phyloP scores from a whole-genome alignment of 2,797 vertebrate genomes.

The Chelon labrosus region DNA sequence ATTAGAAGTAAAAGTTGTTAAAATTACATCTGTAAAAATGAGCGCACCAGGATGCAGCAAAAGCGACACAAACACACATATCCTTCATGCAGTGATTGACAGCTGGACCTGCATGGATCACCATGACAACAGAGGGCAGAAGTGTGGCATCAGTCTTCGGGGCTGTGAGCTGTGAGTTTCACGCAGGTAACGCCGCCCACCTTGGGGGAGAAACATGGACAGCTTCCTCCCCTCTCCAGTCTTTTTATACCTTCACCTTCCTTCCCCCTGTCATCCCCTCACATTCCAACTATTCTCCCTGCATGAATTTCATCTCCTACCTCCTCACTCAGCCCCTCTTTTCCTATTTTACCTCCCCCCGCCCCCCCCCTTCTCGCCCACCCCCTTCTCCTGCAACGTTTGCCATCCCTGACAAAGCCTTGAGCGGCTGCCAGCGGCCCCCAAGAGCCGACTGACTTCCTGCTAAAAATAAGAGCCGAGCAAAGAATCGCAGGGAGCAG shows the following conservation, averaged over 20 bases:
- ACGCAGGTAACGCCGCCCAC: slow-evolving; percentile 27
- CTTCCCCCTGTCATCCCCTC: slow-evolving; percentile 21
- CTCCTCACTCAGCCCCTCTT: slow-evolving; percentile 30
- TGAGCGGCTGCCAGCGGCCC: slow-evolving; percentile 73
- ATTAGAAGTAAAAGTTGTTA: too few species aligned
- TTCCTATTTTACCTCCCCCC: background rate
- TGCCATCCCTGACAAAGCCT: slow-evolving; percentile 69
- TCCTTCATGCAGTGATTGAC: slow-evolving; percentile 44
- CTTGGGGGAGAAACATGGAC: slow-evolving; percentile 18
- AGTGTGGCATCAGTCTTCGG: slow-evolving; percentile 31
- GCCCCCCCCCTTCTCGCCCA: background rate
- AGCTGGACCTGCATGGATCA: slow-evolving; percentile 45
- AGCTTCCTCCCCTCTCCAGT: background rate
- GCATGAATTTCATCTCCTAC: slow-evolving; percentile 37
- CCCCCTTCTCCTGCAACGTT: slow-evolving; percentile 48
- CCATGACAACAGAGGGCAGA: slow-evolving; percentile 43
- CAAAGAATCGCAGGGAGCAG: slow-evolving; percentile 50
- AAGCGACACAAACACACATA: background rate
- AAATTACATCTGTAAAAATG: background rate
- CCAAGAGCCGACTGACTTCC: slow-evolving; percentile 65
- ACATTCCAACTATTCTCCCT: slow-evolving; percentile 28
- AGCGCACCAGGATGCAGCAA: too few species aligned
- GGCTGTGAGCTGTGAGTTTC: slow-evolving; percentile 30
- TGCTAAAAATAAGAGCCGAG: slow-evolving; percentile 74
- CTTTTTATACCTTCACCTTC: slow-evolving; percentile 9